Evolutionary conservation across 2,113 vertebrate species (phyloP), one percentile per base, ranked within the genome.

Genomic region (Cyprinodon brontotheroides): DNA sequence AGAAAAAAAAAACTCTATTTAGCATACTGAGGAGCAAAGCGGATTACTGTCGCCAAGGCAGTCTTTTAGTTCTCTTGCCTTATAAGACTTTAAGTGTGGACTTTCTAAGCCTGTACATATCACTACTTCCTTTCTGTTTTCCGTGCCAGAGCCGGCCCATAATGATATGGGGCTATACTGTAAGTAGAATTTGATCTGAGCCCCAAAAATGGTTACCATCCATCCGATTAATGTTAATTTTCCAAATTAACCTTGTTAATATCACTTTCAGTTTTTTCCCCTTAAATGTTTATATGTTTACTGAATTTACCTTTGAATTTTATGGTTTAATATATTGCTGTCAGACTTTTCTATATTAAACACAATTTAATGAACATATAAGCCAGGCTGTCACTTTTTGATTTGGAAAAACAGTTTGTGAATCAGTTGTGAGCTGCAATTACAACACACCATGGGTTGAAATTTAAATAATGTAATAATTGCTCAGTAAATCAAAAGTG

Each of bases 1-100:
- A 81, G 20, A 64, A 65, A 65, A 78, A 68, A 29, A 29, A 29
- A 29, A 80, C 75, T 85, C 77, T 50, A 83, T 85, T 87, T 80
- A 81, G 78, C 75, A 68, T 63, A 83, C 72, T 75, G 72, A 70
- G 40, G 70, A 80, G 78, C 76, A 80, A 70, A 85, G 80, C 50
- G 20, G 79, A 89, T 88, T 83, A 86, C 65, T 82, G 82, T 77
- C 75, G 75, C 53, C 22, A 80, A 88, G 66, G 61, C 74, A 79
- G 80, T 79, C 80, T 84, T 84, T 79, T 69, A 78, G 80, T 61
- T 53, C 59, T 57, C 76, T 76, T 4, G 20, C 72, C 64, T 76
- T 67, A 74, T 53, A 71, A 76, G 63, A 68, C 77, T 88, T 87
- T 65, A 45, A 38, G 41, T 75, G 71, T 60, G 63, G 29, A 29